Base-by-base conservation (phyloP, 1,140 invertebrate species). In the Aphelenchoides avenae region DNA sequence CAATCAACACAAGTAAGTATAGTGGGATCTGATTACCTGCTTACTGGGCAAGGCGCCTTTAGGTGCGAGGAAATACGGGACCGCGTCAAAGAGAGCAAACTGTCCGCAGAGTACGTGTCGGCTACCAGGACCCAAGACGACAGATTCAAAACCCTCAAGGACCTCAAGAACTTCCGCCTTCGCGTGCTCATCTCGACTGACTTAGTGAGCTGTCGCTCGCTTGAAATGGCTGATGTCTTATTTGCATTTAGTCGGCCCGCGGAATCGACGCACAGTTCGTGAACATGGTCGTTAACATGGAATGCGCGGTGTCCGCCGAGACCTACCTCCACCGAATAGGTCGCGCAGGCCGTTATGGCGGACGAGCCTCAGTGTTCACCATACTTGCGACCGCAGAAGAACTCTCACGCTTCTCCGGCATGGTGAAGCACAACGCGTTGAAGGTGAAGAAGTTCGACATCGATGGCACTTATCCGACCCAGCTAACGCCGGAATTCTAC, bases 281-380 rank as follows among this genome's bases (percentile, higher is more conserved):
- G 5, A 88, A 97, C 81, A 79, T 97, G 37, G 86, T 97, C 0
- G 84, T 98, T 7, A 95, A 96, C 79, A 83, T 95, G 68, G 92
- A 96, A 77, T 75, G 87, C 36, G 89, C 94, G 1, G 70, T 66
- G 44, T 86, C 91, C 73, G 81, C 83, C 66, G 85, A 88, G 50
- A 93, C 89, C 2, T 97, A 96, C 83, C 83, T 97, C 54, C 94
- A 97, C 80, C 83, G 93, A 75, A 91, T 94, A 73, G 93, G 93
- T 5, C 83, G 92, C 68, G 89, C 90, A 47, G 93, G 92, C 1
- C 82, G 93, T 65, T 97, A 78, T 78, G 80, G 80, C 75, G 52
- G 34, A 5, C 48, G 48, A 7, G 59, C 59, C 33, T 47, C 64
- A 3, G 61, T 61, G 1, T 31, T 68, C 13, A 64, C 60, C 13